Base-by-base conservation (phyloP, 2,797 vertebrate genomes). In the Lacerta bilineata region DNA sequence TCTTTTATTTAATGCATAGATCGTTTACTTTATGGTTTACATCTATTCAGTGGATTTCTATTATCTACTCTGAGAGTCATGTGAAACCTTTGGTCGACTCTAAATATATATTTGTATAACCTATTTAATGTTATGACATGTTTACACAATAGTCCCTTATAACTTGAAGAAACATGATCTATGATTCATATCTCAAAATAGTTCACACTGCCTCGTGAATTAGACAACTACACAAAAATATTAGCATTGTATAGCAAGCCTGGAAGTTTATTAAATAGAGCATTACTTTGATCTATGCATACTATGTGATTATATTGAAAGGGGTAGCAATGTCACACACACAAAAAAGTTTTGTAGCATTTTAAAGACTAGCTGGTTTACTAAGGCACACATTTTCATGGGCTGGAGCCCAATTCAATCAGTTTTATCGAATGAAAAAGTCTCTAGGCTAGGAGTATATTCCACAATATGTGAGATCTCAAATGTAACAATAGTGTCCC, bases 181-280 rank as follows among this genome's bases (percentile, higher is more conserved):
- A 94, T 94, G 95, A 89, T 94, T 92, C 83, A 64, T 84, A 93
- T 91, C 71, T 83, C 90, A 89, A 79, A 85, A 81, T 88, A 93
- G 91, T 77, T 93, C 87, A 93, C 87, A 93, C 93, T 93, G 93
- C 91, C 93, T 94, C 93, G 91, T 18, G 92, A 93, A 91, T 87
- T 83, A 87, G 92, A 87, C 75, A 94, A 95, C 81, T 92, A 87
- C 91, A 69, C n/a, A 77, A 83, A 68, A 50, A 6, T 33, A 25
- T 20, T 50, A 77, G 66, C 20, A 10, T 76, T 83, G 77, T 94
- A 91, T 91, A 90, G 91, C 85, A 93, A 89, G 89, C 69, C 81
- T 90, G 36, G 20, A 74, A 77, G 61, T 59, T 11, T 75, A 79
- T 25, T 69, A 39, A 91, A 88, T 2, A 91, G 55, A 74, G 33